These are phyloP conservation scores for Agrochola circellaris DNA, from an alignment of 2,888 invertebrate genomes.

Conservation along the genomic window DNA sequence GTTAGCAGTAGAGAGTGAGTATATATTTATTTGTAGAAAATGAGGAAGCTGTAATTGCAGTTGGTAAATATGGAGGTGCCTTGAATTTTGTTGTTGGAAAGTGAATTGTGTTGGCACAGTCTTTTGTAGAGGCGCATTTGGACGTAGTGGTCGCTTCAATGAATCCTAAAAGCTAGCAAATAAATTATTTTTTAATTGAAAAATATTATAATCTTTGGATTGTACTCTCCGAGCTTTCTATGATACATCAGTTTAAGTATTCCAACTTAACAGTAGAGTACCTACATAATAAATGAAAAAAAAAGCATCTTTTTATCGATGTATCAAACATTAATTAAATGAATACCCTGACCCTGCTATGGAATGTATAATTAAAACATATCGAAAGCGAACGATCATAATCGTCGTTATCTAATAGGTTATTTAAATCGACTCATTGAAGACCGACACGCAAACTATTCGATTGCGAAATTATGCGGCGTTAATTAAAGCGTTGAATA, in stretches of 20 bases:
- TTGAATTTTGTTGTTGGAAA: conserved; percentile 1
- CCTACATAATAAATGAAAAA: background rate
- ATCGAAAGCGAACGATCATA: conserved; percentile 33
- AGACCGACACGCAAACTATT: conserved; percentile 51
- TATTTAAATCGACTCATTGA: conserved; percentile 53
- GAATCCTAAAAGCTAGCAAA: background rate
- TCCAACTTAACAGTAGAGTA: background rate
- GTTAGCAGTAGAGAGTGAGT: conserved; percentile 84
- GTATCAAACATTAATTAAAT: background rate
- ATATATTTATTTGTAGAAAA: conserved; percentile 35
- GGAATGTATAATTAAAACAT: conserved; percentile 30
- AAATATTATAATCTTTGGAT: too few relatives aligned
- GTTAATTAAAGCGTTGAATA: conserved; percentile 52
- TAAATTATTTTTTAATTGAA: background rate
- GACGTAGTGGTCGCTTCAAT: background rate
- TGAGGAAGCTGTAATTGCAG: conserved; percentile 28
- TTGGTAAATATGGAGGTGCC: background rate
- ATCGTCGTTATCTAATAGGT: conserved; percentile 51
- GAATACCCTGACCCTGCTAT: conserved; percentile 12
- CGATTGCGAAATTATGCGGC: conserved; percentile 50
- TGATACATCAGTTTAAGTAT: too few relatives aligned
- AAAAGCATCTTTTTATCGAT: background rate
- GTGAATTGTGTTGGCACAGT: background rate
- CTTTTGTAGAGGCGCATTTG: conserved; percentile 1
- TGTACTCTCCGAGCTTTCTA: too few relatives aligned